These are phyloP conservation scores for Hipposideros armiger DNA, from an alignment of 2,113 vertebrate genomes.

Conservation along the genomic window DNA sequence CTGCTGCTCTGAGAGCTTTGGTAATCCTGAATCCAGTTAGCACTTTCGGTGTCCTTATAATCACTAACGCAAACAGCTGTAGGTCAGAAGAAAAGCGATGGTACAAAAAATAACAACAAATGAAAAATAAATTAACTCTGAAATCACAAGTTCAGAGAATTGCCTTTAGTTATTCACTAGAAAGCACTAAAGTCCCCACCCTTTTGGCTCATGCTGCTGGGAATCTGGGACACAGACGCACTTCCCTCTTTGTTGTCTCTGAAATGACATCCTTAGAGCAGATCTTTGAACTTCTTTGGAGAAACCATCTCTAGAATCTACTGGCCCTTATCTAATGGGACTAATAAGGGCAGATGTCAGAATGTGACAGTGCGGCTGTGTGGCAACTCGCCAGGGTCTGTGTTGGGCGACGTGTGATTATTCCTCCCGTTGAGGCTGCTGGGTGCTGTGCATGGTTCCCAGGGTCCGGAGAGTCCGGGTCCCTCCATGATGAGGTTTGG, in stretches of 20 bases:
- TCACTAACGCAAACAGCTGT: background rate
- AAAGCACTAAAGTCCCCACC: background rate
- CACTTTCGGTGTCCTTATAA: background rate
- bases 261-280: background rate
- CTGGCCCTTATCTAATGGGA: background rate
- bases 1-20: background rate
- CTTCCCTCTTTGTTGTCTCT: constrained; percentile 9
- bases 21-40: background rate
- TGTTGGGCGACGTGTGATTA: rapidly evolving
- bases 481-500: background rate
- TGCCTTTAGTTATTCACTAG: background rate
- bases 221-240: background rate
- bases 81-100: background rate
- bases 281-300: background rate
- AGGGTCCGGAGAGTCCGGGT: background rate
- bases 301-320: background rate
- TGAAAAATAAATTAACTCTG: background rate
- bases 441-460: rapidly evolving
- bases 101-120: background rate
- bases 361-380: rapidly evolving
- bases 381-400: rapidly evolving
- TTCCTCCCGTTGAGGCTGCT: background rate
- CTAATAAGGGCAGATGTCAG: background rate
- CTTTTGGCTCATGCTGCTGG: background rate
- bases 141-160: constrained; percentile 20